Conservation (phyloP, 2,888 invertebrate species). For the Macrophya alboannulata region DNA sequence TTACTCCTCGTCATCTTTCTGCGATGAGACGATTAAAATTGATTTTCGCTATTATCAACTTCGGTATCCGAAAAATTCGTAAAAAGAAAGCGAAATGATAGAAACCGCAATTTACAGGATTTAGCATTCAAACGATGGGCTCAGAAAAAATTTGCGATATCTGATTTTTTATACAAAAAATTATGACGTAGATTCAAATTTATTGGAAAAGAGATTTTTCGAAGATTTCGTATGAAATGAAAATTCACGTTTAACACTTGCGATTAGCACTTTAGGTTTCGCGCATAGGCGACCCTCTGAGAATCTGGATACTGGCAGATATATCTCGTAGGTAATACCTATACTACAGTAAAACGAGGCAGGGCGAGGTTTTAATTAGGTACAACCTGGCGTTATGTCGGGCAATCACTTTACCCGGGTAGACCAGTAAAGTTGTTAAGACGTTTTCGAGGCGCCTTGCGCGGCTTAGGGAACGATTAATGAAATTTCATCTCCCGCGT, state of each 20-base stretch:
- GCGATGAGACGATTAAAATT: background rate
- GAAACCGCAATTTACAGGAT: too few relatives aligned
- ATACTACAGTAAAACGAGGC: slow-evolving; percentile 24
- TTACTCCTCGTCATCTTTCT: background rate
- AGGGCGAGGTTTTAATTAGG: slow-evolving; percentile 54
- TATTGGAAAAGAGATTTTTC: background rate
- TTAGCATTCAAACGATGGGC: too few relatives aligned
- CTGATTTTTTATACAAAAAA: too few relatives aligned
- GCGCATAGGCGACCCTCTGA: background rate
- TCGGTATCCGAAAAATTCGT: background rate
- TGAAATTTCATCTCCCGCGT: slow-evolving; percentile 53
- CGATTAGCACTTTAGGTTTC: background rate
- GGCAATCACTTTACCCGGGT: slow-evolving; percentile 51
- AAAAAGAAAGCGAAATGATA: too few relatives aligned
- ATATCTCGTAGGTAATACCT: slow-evolving; percentile 2
- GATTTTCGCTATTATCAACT: background rate
- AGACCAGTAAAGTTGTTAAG: slow-evolving; percentile 54
- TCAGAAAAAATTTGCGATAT: too few relatives aligned
- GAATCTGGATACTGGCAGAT: background rate
- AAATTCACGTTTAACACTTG: background rate
- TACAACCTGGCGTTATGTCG: slow-evolving; percentile 52
- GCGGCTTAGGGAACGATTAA: slow-evolving; percentile 52
- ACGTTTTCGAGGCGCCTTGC: slow-evolving; percentile 49
- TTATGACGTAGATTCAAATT: background rate
- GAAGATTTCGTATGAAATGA: background rate